Base-by-base conservation (phyloP, 2,888 invertebrate genomes). In the Iphiclides podalirius region DNA sequence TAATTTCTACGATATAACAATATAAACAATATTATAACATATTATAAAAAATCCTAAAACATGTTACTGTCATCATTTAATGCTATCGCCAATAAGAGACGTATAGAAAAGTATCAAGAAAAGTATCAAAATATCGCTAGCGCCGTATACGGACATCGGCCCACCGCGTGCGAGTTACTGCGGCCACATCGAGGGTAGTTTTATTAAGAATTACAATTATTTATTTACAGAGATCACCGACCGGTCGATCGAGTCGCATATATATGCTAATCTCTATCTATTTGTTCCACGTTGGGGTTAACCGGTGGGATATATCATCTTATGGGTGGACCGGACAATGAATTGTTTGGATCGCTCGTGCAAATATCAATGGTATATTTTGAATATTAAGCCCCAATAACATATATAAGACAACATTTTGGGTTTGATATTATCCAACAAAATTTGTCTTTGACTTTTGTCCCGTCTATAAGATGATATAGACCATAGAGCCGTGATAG, bases 121-220 rank as follows among this genome's bases (percentile, higher is more conserved):
- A 23, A 73, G 64, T 59, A 77, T 71, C 79, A 79, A 79, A 53
- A 65, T 48, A 0, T 47, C 49, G 26, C 60, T 61, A 64, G 63
- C 66, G 60, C 46, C 44, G 58, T 63, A 67, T 33, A 20, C 9
- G 33, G 37, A 13, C 14, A 33, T 37, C 42, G 36, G 69, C 59
- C 59, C 50, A 68, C 72, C n/a, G 66, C 78, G 79, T 84, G 83
- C 74, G 61, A 67, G 72, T 81, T 80, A 83, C 75, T 61, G 68
- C 78, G 59, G 61, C 64, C 61, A 51, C 60, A 57, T 60, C 54
- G 67, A 64, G 80, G 82, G 79, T 71, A 82, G 79, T 83, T 82
- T 82, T 82, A 81, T 82, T 81, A 83, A 76, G 80, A 79, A 79
- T 79, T 78, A 81, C 81, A 82, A 81, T 83, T 81, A 82, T 82